These are phyloP conservation scores for Mylabris phalerata DNA, from an alignment of 1,140 invertebrate species.

Conservation along the genomic window DNA sequence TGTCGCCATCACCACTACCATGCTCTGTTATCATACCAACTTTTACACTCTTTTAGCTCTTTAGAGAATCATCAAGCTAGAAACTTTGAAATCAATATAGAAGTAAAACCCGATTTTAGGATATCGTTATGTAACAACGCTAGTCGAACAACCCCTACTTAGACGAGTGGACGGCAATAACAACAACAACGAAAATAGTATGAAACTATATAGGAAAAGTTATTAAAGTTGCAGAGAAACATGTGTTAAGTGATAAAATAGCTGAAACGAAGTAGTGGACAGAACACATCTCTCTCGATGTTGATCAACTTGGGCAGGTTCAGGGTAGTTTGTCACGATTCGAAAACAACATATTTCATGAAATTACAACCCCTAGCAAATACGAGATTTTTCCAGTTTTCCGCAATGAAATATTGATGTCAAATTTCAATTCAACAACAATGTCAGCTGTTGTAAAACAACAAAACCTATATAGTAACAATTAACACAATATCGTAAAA, in stretches of 20 bases:
- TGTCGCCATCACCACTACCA: conserved; percentile 13
- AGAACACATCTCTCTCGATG: background rate
- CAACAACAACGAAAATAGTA: conserved; percentile 8
- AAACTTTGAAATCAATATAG: conserved; percentile 37
- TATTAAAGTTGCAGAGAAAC: conserved; percentile 11
- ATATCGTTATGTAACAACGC: too few relatives aligned
- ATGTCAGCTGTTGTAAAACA: too few relatives aligned
- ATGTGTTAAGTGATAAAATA: conserved; percentile 15
- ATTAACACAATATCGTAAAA: too few relatives aligned
- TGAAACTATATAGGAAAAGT: conserved; percentile 10
- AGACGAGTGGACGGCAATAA: background rate
- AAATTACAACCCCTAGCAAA: too few relatives aligned
- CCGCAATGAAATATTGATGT: too few relatives aligned
- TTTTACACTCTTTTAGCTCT: conserved; percentile 39
- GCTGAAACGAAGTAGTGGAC: background rate
- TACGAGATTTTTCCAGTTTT: too few relatives aligned
- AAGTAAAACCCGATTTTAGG: too few relatives aligned
- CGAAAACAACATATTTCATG: too few relatives aligned
- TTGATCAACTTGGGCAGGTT: conserved; percentile 2
- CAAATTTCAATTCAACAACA: too few relatives aligned
- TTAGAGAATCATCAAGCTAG: conserved; percentile 37
- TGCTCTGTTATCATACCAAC: conserved; percentile 33
- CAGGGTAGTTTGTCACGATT: conserved; percentile 4
- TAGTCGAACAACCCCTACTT: too few relatives aligned
- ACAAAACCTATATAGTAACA: too few relatives aligned